Evolutionary conservation across 2,888 invertebrate genomes (phyloP), one percentile per base, ranked within the genome.

Genomic region (Xiphydria camelus): DNA sequence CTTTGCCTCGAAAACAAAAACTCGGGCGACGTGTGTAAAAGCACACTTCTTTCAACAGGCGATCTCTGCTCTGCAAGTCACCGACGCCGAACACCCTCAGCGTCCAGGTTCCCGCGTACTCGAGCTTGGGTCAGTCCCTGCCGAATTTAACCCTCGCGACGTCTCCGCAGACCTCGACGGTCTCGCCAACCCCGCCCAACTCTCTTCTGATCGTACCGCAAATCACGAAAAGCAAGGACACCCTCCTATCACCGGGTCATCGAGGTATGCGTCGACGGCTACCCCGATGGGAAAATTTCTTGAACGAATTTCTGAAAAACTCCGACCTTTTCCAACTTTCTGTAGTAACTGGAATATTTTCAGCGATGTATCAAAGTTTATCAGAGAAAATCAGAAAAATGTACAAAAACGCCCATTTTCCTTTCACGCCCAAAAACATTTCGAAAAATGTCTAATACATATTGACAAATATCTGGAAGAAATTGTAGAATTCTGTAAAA

Each of bases 81-180:
- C 77, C 78, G 54, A 84, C 86, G 22, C 85, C 87, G 20, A 88
- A 88, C 68, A 87, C 88, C 0, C 77, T 91, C 51, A 85, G 85
- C 35, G 89, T 91, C 46, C 87, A 89, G 67, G 85, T 88, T 3
- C 76, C 82, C 18, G 77, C 77, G 47, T 76, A 80, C 68, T 82
- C 83, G 62, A 80, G 82, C 43, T 77, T 89, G 38, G 88, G 90
- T 20, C 90, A 91, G 73, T 91, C 90, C 66, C 77, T 92, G 62
- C 91, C 91, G 2, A 91, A 92, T 70, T 78, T 92, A 41, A 81
- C 82, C 14, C 57, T 74, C 32, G 75, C 75, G 5, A 75, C 75
- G 10, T 73, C 75, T 29, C 75, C 75, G 18, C 75, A 74, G 55
- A 75, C 74, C 5, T 74, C 75, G 14, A 73, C 73, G 9, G 73